Evolutionary conservation across 2,797 vertebrate species (phyloP), one percentile per base, ranked within the genome.

Genomic region (Psittacula derbiana): DNA sequence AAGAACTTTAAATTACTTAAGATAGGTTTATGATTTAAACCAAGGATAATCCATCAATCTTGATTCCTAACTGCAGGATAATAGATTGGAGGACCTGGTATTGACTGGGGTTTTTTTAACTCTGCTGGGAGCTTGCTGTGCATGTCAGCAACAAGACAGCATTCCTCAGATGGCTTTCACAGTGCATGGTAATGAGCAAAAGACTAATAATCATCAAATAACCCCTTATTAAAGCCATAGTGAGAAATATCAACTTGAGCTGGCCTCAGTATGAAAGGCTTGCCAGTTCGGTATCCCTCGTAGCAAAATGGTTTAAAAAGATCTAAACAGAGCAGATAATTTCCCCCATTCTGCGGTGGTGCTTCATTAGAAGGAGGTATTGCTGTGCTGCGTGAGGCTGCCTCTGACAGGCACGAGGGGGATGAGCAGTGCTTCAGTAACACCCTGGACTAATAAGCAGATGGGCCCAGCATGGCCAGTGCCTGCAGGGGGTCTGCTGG

Each of bases 181-280:
- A 88, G 95, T 92, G 94, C 97, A 97, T 96, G 97, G 96, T 98
- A 98, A 98, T 95, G 97, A 98, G 97, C 94, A 97, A 79, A 62
- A 96, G 97, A 88, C 97, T 93, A 88, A 91, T 97, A 93, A 98
- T 98, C 96, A 97, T 97, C 97, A 95, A 92, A 96, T 94, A 96
- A 97, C 97, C 25, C 96, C 96, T 98, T 95, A 94, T 98, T 98
- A 98, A 98, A 98, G 96, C 72, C 70, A 10, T 67, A 88, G 92
- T 65, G 92, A 86, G 61, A 88, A 58, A 60, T 84, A 82, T 61
- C 86, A 82, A 15, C 79, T 80, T 91, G 47, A 80, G 78, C 86
- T 40, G 47, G 31, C n/a, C 24, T 50, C 3, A 11, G 31, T 28
- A 11, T 10, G 40, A 49, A n/a, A 57, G 75, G 87, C 69, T 47